These are phyloP conservation scores for Mormyrops boulengeri DNA, from an alignment of 2,797 vertebrate genomes.

Conservation along the genomic window DNA sequence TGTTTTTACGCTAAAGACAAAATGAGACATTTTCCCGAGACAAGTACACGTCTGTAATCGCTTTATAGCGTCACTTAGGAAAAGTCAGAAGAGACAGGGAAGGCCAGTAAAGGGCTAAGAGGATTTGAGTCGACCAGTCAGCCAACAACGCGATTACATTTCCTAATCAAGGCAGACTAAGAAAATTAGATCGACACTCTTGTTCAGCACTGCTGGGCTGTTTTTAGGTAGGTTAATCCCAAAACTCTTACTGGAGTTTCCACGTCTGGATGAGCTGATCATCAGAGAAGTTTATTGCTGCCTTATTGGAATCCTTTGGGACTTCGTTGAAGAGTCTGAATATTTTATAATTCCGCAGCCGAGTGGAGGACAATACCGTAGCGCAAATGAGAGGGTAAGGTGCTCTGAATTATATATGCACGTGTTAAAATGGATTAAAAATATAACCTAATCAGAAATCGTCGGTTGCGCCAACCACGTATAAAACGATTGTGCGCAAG, in stretches of 20 bases:
- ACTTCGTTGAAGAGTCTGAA: not conserved
- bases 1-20: not conserved
- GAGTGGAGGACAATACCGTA: not conserved
- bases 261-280: conserved; percentile 8
- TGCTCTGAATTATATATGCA: not conserved
- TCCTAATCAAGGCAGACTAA: not conserved
- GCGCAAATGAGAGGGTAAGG: conserved; percentile 12
- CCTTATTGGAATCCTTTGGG: not conserved
- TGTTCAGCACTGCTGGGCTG: not conserved
- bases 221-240: conserved; percentile 5
- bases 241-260: not conserved
- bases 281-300: not conserved
- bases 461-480: not conserved
- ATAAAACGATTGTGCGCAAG: not conserved
- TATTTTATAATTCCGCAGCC: conserved; percentile 3
- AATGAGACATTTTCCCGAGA: not conserved
- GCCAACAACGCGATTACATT: conserved; percentile 16
- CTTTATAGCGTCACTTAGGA: not conserved
- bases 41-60: not conserved
- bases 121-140: conserved; percentile 13
- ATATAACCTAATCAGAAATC: not conserved
- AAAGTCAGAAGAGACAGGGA: not conserved
- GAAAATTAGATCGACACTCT: not conserved
- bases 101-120: not conserved
- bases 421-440: not conserved